These are phyloP conservation scores for Drosophila neoperkinsi DNA, from an alignment of 2,888 invertebrate species.

Conservation along the genomic window DNA sequence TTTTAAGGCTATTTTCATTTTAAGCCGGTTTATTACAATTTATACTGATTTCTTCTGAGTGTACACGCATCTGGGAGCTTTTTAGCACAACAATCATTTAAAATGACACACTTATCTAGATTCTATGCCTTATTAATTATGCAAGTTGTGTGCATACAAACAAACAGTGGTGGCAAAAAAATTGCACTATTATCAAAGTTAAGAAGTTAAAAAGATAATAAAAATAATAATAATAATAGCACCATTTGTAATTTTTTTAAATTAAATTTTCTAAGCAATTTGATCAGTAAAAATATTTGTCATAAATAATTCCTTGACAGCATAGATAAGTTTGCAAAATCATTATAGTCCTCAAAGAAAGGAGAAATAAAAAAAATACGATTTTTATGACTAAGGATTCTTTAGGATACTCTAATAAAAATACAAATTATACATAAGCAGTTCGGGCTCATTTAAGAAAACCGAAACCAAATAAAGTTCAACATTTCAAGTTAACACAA, in stretches of 20 bases:
- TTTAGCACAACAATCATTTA: neutral
- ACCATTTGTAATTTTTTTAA: neutral
- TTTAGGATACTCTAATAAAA: neutral
- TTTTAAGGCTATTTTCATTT: neutral
- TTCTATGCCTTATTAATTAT: neutral
- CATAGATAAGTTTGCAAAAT: neutral
- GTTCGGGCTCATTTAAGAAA: neutral
- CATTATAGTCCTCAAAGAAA: neutral
- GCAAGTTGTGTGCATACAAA: neutral
- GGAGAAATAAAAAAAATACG: neutral
- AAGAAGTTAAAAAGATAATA: no score
- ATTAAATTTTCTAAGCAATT: neutral
- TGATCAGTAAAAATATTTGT: neutral
- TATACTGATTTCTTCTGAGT: neutral
- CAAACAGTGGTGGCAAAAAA: neutral
- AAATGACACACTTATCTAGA: neutral
- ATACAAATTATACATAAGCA: neutral
- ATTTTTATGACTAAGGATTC: neutral
- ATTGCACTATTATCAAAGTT: neutral
- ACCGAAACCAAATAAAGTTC: neutral
- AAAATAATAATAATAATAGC: neutral
- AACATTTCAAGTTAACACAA: neutral
- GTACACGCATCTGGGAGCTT: neutral
- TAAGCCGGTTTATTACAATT: neutral
- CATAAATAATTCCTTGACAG: neutral